Conservation (phyloP, 53 echinoderm and acorn worm species). For the Holothuria scabra region DNA sequence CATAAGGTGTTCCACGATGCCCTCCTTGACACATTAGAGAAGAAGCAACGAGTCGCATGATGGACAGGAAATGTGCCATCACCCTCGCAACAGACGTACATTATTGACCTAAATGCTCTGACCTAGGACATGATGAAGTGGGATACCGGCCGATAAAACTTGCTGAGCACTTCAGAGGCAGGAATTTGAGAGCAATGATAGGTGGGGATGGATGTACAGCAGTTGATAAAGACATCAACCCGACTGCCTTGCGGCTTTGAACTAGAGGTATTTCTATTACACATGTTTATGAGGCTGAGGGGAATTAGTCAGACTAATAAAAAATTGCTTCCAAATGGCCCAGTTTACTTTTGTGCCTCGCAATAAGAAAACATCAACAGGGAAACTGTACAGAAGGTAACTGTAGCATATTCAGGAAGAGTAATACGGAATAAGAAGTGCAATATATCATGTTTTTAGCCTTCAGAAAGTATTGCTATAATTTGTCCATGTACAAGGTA, state of each 20-base stretch:
- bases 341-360: too few species aligned
- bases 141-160: slow-evolving; percentile 12
- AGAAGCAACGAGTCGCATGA: too few species aligned
- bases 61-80: slow-evolving; percentile 15
- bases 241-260: neutral
- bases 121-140: neutral
- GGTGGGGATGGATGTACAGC: neutral
- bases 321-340: too few species aligned
- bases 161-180: neutral
- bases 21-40: neutral
- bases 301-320: neutral
- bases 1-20: neutral
- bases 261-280: neutral
- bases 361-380: too few species aligned
- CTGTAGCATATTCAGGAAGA: too few species aligned
- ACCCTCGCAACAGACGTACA: slow-evolving; percentile 3
- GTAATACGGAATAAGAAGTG: too few species aligned
- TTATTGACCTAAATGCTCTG: slow-evolving; percentile 23
- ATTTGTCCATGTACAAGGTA: too few species aligned
- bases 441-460: too few species aligned
- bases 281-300: slow-evolving; percentile 3
- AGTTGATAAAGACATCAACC: neutral
- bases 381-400: too few species aligned
- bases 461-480: too few species aligned
- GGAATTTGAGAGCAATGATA: neutral